Conservation (phyloP, 2,888 invertebrate genomes). For the Phrixothrix hirtus region DNA sequence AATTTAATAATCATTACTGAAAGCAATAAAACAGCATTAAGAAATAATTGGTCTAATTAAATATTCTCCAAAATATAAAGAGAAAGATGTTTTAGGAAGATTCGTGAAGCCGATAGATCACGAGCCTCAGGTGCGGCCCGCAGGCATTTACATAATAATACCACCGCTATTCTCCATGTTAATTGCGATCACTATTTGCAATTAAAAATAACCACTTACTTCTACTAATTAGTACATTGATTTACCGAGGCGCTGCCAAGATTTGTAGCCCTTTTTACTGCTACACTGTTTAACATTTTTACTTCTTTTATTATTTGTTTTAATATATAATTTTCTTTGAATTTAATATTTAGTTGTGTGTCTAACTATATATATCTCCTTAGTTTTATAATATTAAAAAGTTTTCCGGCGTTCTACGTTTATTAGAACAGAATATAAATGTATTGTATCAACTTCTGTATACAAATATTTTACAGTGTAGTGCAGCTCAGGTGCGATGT, state of each 20-base stretch:
- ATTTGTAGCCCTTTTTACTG: conserved; percentile 35
- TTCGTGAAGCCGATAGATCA: conserved; percentile 28
- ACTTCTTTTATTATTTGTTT: too few species aligned
- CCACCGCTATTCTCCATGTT: conserved; percentile 36
- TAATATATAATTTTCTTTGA: too few species aligned
- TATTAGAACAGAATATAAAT: too few species aligned
- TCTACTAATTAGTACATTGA: conserved; percentile 40
- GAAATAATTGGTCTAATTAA: conserved; percentile 26
- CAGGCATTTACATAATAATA: conserved; percentile 33
- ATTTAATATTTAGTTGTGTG: too few species aligned
- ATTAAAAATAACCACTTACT: conserved; percentile 43
- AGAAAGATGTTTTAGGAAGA: conserved; percentile 21
- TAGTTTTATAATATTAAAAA: too few species aligned
- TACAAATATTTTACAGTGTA: conserved; percentile 24
- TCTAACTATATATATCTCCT: too few species aligned
- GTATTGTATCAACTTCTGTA: neutral
- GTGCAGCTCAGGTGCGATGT: conserved; percentile 47
- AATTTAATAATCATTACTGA: conserved; percentile 7
- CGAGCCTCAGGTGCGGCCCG: conserved; percentile 26
- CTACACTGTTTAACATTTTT: conserved; percentile 25
- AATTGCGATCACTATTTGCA: conserved; percentile 44
- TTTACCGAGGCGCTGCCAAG: conserved; percentile 36
- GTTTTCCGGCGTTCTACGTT: too few species aligned
- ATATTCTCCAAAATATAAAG: conserved; percentile 25
- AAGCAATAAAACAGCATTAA: conserved; percentile 17